These are phyloP conservation scores for Steinernema feltiae DNA, from an alignment of 1,140 invertebrate genomes.

Conservation along the genomic window DNA sequence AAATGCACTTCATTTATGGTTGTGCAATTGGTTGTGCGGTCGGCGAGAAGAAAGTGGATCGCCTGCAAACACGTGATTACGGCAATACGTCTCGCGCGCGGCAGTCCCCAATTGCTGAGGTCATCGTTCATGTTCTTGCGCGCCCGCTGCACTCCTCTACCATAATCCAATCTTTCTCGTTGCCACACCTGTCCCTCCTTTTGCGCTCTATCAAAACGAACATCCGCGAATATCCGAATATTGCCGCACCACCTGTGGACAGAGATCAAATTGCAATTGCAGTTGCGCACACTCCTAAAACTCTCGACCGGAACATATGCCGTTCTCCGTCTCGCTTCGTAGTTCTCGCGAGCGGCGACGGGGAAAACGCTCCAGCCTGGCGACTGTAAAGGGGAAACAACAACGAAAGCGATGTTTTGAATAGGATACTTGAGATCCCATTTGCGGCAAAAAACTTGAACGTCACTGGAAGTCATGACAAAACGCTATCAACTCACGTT, in stretches of 20 bases:
- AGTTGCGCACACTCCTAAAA: conserved; percentile 1
- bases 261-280: conserved; percentile 13
- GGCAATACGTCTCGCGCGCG: background rate
- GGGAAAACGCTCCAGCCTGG: background rate
- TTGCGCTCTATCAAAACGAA: conserved; percentile 6
- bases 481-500: too few relatives aligned
- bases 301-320: background rate
- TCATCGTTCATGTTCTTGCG: conserved; percentile 1
- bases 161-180: conserved; percentile 1
- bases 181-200: background rate
- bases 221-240: background rate
- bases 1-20: conserved; percentile 8
- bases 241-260: background rate
- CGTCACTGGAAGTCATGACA: too few relatives aligned
- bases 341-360: background rate
- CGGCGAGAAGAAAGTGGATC: background rate
- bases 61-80: conserved; percentile 7
- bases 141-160: background rate
- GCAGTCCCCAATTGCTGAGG: background rate
- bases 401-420: too few relatives aligned
- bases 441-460: background rate
- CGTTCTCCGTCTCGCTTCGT: too few relatives aligned
- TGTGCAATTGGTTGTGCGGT: background rate
- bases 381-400: too few relatives aligned
- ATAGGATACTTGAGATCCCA: too few relatives aligned